Base-by-base conservation (phyloP, 2,113 vertebrate genomes). In the Pithys albifrons region DNA sequence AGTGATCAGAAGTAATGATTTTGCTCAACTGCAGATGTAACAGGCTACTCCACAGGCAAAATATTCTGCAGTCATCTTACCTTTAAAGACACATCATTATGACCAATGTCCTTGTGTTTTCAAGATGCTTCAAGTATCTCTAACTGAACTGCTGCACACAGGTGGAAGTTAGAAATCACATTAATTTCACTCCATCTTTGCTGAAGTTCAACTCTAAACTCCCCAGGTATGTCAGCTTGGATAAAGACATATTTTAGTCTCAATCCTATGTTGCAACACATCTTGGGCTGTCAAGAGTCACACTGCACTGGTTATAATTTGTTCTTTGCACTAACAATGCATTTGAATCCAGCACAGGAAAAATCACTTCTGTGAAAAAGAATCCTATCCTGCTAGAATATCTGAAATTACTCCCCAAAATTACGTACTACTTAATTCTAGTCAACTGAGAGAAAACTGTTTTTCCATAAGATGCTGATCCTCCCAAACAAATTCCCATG, bases 261-360 rank as follows among this genome's bases (percentile, higher is more conserved):
- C 41, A 74, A n/a, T 37, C 25, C 12, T 19, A 76, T 3, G 2
- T 2, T 77, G 58, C 71, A 84, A 72, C 24, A 58, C 4, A 0
- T 64, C 70, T 86, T 62, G 41, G 35, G 48, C 86, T 82, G 24
- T 73, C 67, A 75, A 75, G 74, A 95, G 62, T 94, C 61, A 43
- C 66, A 71, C 12, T 96, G 84, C 64, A 37, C 49, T 95, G 65
- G 64, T 97, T 97, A 97, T 91, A 91, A 95, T 97, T 97, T 91
- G 79, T 57, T 75, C 91, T 95, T 96, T 93, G 78, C 86, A 96
- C 78, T 51, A 95, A 95, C 49, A 97, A 59, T 43, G 57, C 43
- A 54, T 79, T 76, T 96, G 27, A 92, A 94, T 75, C 69, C 41
- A 95, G 96, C 48, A 95, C 70, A 80, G 31, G n/a, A 81, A 93